Percentiles rank a stretch among this genome's conserved stretches.
Conservation (phyloP, 2,888 invertebrate genomes). For the Atrina japonica region DNA sequence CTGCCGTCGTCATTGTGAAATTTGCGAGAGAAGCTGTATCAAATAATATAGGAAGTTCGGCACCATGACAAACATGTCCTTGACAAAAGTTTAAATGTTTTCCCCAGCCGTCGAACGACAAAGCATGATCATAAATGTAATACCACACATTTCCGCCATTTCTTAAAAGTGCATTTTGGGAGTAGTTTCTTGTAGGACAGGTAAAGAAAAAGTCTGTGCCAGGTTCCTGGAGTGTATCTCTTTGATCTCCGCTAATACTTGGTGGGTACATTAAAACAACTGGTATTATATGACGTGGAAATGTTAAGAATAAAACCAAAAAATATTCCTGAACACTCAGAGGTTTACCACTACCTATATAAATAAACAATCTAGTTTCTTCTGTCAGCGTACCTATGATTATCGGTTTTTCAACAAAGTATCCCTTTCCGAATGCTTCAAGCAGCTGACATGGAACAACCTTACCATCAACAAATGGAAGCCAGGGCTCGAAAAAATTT, state of each 20-base stretch:
- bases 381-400: slow-evolving; percentile 68
- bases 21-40: slow-evolving; percentile 57
- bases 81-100: too few species aligned
- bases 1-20: slow-evolving; percentile 60
- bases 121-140: slow-evolving; percentile 67
- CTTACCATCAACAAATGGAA: slow-evolving; percentile 68
- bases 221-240: slow-evolving; percentile 29
- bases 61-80: slow-evolving; percentile 70
- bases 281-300: slow-evolving; percentile 45
- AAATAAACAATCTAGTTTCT: slow-evolving; percentile 68
- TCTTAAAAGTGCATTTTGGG: slow-evolving; percentile 37
- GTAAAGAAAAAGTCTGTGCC: slow-evolving; percentile 69
- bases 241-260: slow-evolving; percentile 11
- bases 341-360: slow-evolving; percentile 59
- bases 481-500: slow-evolving; percentile 71
- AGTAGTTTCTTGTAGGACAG: slow-evolving; percentile 62
- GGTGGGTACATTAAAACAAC: slow-evolving; percentile 54
- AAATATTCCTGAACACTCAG: slow-evolving; percentile 50
- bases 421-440: slow-evolving; percentile 47
- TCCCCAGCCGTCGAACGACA: slow-evolving; percentile 68
- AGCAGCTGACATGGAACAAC: slow-evolving; percentile 62
- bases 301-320: slow-evolving; percentile 55
- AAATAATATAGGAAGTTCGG: slow-evolving; percentile 71
- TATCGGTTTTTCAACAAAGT: slow-evolving; percentile 57
- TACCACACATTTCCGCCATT: slow-evolving; percentile 45